phyloP scores from a whole-genome alignment of 2,888 invertebrate genomes.

The Tubulanus polymorphus region DNA sequence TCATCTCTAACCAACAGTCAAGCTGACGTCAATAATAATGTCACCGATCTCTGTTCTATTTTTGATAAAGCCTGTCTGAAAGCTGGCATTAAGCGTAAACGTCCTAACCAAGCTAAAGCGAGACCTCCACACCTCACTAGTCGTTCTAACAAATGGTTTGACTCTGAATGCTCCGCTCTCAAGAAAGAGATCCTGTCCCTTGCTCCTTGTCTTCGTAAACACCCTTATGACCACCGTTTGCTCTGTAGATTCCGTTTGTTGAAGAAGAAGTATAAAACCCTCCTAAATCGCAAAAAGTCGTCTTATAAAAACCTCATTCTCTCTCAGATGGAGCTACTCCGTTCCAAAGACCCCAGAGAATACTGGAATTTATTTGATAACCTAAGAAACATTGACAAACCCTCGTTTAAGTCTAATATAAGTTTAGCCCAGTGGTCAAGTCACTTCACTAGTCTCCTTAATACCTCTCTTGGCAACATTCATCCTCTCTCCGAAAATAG shows the following conservation, averaged over 20 bases:
- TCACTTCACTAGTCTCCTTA: not conserved
- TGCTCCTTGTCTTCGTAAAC: not conserved
- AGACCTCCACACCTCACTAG: too few species aligned
- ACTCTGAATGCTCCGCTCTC: not conserved
- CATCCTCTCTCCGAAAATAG: too few species aligned
- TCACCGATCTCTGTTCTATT: too few species aligned
- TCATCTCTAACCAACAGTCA: too few species aligned
- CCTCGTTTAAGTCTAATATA: not conserved
- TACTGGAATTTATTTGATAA: not conserved
- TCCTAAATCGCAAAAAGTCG: not conserved
- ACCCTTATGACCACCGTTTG: not conserved
- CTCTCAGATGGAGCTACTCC: not conserved
- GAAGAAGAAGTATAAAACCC: not conserved
- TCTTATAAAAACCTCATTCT: not conserved
- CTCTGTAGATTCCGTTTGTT: not conserved
- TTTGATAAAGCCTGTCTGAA: too few species aligned
- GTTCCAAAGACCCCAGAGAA: not conserved
- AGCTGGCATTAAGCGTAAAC: too few species aligned
- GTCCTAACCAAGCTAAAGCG: too few species aligned
- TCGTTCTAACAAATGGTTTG: not conserved
- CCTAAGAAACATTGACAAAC: not conserved
- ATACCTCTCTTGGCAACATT: not conserved
- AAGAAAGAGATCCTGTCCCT: not conserved
- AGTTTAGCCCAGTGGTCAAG: not conserved
- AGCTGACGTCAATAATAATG: too few species aligned